Conservation (phyloP, 1,140 invertebrate species). For the Subanguina moxae region DNA sequence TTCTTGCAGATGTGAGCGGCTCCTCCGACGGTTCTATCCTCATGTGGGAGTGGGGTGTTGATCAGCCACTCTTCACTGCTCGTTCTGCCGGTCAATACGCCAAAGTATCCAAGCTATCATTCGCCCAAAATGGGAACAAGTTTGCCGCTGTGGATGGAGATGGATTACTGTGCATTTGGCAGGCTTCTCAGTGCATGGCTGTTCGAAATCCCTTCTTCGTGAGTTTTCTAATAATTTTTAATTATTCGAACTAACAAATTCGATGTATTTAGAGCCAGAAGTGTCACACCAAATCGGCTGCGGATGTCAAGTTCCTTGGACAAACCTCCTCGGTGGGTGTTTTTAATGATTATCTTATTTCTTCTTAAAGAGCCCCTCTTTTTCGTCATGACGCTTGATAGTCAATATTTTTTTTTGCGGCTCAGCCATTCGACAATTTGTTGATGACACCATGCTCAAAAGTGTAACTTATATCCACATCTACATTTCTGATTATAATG, state of each 20-base stretch:
- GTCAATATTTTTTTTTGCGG: no score
- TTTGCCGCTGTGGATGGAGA: conserved; percentile 60
- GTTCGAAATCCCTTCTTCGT: conserved; percentile 88
- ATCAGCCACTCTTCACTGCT: conserved; percentile 79
- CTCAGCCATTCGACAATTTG: no score
- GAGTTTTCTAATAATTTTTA: conserved; percentile 62
- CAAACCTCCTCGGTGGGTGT: conserved; percentile 72
- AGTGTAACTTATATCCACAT: no score
- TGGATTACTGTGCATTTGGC: conserved; percentile 62
- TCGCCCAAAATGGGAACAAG: conserved; percentile 94
- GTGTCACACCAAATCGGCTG: conserved; percentile 92
- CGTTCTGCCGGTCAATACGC: conserved; percentile 83
- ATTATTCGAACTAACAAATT: background rate
- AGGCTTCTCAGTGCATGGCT: conserved; percentile 78
- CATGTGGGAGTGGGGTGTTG: conserved; percentile 95
- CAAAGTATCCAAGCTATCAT: conserved; percentile 89
- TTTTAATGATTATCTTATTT: no score
- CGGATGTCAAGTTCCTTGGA: conserved; percentile 93
- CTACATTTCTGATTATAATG: no score
- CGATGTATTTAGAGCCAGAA: conserved; percentile 76
- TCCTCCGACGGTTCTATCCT: conserved; percentile 93
- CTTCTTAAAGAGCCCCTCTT: no score
- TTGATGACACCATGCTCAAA: no score
- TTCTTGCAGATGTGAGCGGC: conserved; percentile 78
- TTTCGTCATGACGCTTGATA: no score